phyloP scores from a whole-genome alignment of 1,140 invertebrate species.

The Diorhabda sublineata region DNA sequence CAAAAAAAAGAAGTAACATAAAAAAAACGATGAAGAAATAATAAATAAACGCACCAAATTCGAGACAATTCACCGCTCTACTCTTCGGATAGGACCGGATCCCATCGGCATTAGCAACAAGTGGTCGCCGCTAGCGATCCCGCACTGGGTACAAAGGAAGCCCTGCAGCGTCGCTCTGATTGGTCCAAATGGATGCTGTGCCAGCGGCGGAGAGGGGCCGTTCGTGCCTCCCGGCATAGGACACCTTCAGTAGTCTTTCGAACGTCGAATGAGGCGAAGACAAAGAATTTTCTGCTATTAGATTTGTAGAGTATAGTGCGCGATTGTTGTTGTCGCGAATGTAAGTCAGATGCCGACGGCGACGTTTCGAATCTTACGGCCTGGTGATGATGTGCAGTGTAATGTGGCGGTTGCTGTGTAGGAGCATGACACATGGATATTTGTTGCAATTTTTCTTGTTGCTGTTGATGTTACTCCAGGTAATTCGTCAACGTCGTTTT shows the following conservation, averaged over 20 bases:
- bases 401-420: constrained; percentile 50
- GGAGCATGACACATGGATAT: constrained; percentile 52
- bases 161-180: constrained; percentile 30
- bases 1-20: neutral
- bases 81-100: neutral
- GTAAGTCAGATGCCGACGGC: constrained; percentile 20
- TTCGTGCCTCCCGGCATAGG: constrained; percentile 39
- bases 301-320: constrained; percentile 9
- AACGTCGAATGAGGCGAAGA: constrained; percentile 25
- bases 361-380: constrained; percentile 22
- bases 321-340: neutral
- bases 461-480: constrained; percentile 48
- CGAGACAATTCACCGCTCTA: constrained; percentile 4
- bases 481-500: constrained; percentile 22
- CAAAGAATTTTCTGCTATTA: constrained; percentile 1
- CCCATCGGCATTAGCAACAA: constrained; percentile 27
- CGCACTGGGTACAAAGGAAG: constrained; percentile 32
- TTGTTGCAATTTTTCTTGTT: constrained; percentile 49
- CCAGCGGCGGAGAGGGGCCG: constrained; percentile 35
- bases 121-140: constrained; percentile 35
- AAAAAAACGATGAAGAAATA: neutral
- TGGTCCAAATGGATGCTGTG: constrained; percentile 41
- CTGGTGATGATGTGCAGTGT: constrained; percentile 49
- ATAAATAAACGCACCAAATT: constrained; percentile 3
- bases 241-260: constrained; percentile 40